Evolutionary conservation across 2,888 invertebrate genomes (phyloP).

Genomic region (Xylocampa areola): DNA sequence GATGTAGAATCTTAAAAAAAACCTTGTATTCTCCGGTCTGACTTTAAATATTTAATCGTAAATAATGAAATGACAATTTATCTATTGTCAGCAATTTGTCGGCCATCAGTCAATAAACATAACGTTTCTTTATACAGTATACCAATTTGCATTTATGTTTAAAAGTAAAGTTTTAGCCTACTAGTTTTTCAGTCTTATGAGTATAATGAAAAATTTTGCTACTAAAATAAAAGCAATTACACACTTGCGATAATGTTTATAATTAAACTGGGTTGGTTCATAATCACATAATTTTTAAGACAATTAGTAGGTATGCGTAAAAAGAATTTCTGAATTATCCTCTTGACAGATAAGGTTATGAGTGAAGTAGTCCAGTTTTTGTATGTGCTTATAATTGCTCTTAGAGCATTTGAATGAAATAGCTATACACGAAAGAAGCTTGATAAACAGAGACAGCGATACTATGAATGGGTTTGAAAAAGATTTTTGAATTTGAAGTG

Average conservation of each 20-base stretch:
- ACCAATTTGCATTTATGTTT: not conserved
- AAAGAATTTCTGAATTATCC: constrained; percentile 13
- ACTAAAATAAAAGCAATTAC: no score
- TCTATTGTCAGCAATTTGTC: constrained; percentile 57
- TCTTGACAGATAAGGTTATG: constrained; percentile 34
- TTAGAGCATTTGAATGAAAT: constrained; percentile 31
- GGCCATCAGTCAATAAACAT: constrained; percentile 64
- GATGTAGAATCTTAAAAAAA: constrained; percentile 62
- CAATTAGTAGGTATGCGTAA: constrained; percentile 12
- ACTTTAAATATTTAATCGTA: constrained; percentile 66
- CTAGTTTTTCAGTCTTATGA: no score
- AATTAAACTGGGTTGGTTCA: no score
- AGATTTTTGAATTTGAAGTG: not conserved
- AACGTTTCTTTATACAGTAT: constrained; percentile 41
- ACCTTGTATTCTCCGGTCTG: constrained; percentile 61
- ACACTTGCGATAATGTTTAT: no score
- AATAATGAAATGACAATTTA: constrained; percentile 69
- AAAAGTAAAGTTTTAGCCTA: no score
- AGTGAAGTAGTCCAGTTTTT: constrained; percentile 7
- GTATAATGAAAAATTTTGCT: no score
- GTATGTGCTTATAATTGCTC: not conserved
- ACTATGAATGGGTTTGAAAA: no score
- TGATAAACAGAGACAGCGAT: constrained; percentile 17
- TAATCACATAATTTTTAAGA: no score
- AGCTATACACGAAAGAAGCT: constrained; percentile 3